Evolutionary conservation across 2,797 vertebrate species (phyloP).

Genomic region (Valencia hispanica): DNA sequence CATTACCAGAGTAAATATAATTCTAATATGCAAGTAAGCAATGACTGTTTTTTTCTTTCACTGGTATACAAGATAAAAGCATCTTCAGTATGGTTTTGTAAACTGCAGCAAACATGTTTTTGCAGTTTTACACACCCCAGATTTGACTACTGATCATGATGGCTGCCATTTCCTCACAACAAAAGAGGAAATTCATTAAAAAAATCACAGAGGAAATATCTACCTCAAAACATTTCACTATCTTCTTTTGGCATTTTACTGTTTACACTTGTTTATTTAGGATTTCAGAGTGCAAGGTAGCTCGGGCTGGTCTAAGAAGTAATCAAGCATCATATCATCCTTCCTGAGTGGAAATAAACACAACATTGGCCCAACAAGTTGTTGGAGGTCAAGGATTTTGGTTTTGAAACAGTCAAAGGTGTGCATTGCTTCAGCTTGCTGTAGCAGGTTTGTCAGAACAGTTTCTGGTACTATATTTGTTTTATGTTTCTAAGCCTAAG

Average conservation of each 20-base stretch:
- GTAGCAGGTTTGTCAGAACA: background rate
- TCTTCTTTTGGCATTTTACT: constrained; percentile 5
- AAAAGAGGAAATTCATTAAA: background rate
- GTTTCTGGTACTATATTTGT: background rate
- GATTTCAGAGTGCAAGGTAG: constrained; percentile 3
- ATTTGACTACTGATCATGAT: background rate
- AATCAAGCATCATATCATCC: background rate
- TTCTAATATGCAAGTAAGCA: background rate
- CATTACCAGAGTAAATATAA: background rate
- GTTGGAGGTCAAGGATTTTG: background rate
- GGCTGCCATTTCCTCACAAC: constrained; percentile 6
- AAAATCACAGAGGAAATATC: background rate
- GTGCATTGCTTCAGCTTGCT: background rate
- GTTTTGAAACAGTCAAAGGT: background rate
- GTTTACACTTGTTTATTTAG: constrained; percentile 5
- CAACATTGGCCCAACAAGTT: background rate
- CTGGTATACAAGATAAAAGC: no score
- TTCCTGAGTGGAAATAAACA: background rate
- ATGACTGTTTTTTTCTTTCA: background rate
- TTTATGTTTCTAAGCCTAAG: background rate
- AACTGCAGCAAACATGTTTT: background rate
- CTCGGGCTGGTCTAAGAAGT: background rate
- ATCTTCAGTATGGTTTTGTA: background rate
- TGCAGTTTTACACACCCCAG: background rate
- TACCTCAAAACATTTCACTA: constrained; percentile 1